Conservation (phyloP, 2,797 vertebrate species). For the Gymnocypris eckloni region DNA sequence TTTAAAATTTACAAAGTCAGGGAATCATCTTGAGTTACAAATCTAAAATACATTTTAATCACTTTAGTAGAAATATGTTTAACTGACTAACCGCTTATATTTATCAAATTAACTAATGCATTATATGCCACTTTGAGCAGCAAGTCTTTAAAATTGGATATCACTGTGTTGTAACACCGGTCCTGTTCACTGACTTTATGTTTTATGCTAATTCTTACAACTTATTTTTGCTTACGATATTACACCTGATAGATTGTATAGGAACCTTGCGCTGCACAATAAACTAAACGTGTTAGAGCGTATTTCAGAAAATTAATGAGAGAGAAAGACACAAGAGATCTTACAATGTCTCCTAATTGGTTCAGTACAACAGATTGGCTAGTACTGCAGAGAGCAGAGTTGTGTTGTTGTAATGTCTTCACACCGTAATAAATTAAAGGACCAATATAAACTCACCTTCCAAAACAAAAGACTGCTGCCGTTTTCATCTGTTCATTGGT, state of each 20-base stretch:
- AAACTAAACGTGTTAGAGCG: neutral
- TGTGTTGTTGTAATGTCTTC: constrained; percentile 7
- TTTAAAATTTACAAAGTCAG: neutral
- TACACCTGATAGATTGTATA: neutral
- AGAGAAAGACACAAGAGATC: neutral
- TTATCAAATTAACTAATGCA: neutral
- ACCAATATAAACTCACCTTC: constrained; percentile 9
- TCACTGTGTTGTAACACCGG: neutral
- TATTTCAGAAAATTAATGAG: neutral
- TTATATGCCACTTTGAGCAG: neutral
- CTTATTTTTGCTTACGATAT: neutral
- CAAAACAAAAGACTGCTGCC: constrained; percentile 36
- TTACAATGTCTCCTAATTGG: constrained; percentile 7
- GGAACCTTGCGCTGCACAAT: neutral
- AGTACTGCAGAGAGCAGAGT: neutral
- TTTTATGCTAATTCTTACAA: neutral
- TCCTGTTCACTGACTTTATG: neutral
- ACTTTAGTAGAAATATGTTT: neutral
- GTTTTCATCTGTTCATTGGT: constrained; percentile 52
- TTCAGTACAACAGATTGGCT: constrained; percentile 10
- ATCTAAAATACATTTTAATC: neutral
- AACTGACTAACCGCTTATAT: neutral
- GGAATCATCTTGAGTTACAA: neutral
- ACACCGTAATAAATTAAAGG: neutral
- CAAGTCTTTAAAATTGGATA: neutral